A percentile compares a stretch with the other conserved stretches of the same genome.
Conservation (phyloP, 2,797 vertebrate species). For the Okamejei kenojei region DNA sequence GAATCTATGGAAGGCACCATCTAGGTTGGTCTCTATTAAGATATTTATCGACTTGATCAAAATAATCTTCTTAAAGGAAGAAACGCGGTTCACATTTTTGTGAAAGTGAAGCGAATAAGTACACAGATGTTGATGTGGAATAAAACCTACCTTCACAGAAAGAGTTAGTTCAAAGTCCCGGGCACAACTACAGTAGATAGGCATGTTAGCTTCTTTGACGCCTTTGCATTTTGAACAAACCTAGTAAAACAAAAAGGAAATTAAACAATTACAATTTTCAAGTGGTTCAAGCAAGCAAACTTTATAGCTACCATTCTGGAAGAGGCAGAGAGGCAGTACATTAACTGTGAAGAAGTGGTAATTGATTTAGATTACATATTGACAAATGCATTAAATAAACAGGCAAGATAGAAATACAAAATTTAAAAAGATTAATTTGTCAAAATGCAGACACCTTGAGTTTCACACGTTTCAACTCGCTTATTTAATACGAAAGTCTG, state of each 20-base stretch:
- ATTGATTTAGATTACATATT: neutral
- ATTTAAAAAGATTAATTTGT: neutral
- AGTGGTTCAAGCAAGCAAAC: neutral
- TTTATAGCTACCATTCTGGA: too few species aligned
- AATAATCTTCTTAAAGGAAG: too few species aligned
- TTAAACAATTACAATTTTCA: neutral
- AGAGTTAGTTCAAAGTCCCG: constrained; percentile 79
- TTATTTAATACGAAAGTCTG: too few species aligned
- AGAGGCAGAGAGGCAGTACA: neutral
- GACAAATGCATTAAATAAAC: neutral
- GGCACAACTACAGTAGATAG: constrained; percentile 80
- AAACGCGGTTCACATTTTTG: too few species aligned
- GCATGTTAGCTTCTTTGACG: constrained; percentile 87
- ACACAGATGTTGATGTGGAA: constrained; percentile 39
- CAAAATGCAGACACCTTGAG: neutral
- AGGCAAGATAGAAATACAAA: neutral
- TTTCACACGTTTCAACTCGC: too few species aligned
- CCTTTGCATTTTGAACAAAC: constrained; percentile 83
- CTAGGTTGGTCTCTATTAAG: too few species aligned
- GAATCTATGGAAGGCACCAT: too few species aligned
- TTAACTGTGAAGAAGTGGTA: neutral
- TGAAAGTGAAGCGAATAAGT: neutral
- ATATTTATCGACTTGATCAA: too few species aligned
- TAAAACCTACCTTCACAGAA: constrained; percentile 63
- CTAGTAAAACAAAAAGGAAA: constrained; percentile 53